These are phyloP conservation scores for Anaspis maculata DNA, from an alignment of 2,888 invertebrate species.

Conservation along the genomic window DNA sequence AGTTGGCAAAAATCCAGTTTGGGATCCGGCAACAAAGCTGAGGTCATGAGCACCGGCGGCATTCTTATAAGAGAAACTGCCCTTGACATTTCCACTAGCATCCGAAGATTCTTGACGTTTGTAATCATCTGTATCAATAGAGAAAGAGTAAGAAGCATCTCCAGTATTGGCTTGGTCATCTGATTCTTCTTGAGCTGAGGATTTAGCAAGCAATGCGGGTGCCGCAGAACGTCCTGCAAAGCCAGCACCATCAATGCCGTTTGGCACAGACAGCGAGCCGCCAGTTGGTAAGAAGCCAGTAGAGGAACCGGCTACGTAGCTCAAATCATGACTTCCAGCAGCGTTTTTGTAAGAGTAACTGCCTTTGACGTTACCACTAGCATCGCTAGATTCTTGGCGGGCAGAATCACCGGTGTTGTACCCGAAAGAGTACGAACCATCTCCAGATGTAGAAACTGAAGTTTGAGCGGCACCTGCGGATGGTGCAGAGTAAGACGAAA, in stretches of 20 bases:
- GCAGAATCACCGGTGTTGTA: slow-evolving; percentile 21
- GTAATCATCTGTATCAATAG: slow-evolving; percentile 25
- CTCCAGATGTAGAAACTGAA: slow-evolving; percentile 7
- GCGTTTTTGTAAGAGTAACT: slow-evolving; percentile 21
- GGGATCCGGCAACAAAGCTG: slow-evolving; percentile 22
- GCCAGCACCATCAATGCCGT: slow-evolving; percentile 13
- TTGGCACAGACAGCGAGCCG: slow-evolving; percentile 31
- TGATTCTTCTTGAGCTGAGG: slow-evolving; percentile 2
- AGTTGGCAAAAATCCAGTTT: slow-evolving; percentile 28
- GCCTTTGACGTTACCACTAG: slow-evolving; percentile 26
- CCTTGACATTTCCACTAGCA: slow-evolving; percentile 25
- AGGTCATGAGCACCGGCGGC: slow-evolving; percentile 22
- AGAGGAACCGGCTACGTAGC: slow-evolving; percentile 21
- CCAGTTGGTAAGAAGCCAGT: slow-evolving; percentile 33
- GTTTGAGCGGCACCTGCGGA: not conserved
- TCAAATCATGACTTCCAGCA: slow-evolving; percentile 21
- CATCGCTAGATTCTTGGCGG: slow-evolving; percentile 24
- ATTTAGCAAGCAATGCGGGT: not conserved
- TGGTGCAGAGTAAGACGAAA: not conserved
- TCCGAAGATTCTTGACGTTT: slow-evolving; percentile 26
- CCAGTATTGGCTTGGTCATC: slow-evolving; percentile 15
- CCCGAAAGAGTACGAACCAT: slow-evolving; percentile 28
- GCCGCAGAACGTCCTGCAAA: not conserved
- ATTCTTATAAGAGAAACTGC: slow-evolving; percentile 25
- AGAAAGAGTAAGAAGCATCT: slow-evolving; percentile 30